Percentiles rank a stretch among this genome's conserved stretches.
These are phyloP conservation scores for Sphaeramia orbicularis DNA, from an alignment of 2,797 vertebrate genomes.

Conservation along the genomic window DNA sequence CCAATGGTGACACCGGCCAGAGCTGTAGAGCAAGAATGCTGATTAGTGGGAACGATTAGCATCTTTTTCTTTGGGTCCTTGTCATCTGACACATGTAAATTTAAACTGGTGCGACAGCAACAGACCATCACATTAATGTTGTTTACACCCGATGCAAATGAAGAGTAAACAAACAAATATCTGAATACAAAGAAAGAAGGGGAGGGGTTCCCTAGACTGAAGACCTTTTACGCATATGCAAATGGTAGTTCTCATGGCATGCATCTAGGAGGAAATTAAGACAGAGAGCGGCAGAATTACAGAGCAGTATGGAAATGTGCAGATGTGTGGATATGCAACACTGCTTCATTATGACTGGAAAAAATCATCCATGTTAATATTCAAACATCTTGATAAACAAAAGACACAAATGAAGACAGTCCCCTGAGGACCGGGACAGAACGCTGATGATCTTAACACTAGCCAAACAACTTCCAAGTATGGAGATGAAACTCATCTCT, in stretches of 20 bases:
- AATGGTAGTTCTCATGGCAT: conserved; percentile 64
- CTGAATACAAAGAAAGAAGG: conserved; percentile 33
- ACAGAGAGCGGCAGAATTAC: conserved; percentile 65
- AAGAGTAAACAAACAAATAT: conserved; percentile 77
- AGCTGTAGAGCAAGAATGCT: conserved; percentile 50
- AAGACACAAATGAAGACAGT: conserved; percentile 69
- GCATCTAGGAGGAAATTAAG: conserved; percentile 77
- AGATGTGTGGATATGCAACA: conserved; percentile 74
- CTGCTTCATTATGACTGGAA: conserved; percentile 73
- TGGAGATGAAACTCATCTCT: conserved; percentile 46
- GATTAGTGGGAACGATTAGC: conserved; percentile 64
- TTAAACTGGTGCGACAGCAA: conserved; percentile 57
- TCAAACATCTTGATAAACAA: conserved; percentile 83
- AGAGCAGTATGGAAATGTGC: conserved; percentile 75
- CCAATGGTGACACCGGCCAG: conserved; percentile 41
- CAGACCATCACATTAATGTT: conserved; percentile 70
- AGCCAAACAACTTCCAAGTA: conserved; percentile 57
- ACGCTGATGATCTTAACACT: conserved; percentile 69
- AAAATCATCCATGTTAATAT: conserved; percentile 74
- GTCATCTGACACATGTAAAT: conserved; percentile 67
- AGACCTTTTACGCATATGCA: conserved; percentile 73
- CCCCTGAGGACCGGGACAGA: conserved; percentile 61
- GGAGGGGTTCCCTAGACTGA: conserved; percentile 57
- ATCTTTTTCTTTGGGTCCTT: conserved; percentile 67
- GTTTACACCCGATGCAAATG: conserved; percentile 78